Percentiles rank a stretch among this genome's conserved stretches.
These are phyloP conservation scores for Fulmarus glacialis DNA, from an alignment of 2,113 vertebrate genomes.

Conservation along the genomic window DNA sequence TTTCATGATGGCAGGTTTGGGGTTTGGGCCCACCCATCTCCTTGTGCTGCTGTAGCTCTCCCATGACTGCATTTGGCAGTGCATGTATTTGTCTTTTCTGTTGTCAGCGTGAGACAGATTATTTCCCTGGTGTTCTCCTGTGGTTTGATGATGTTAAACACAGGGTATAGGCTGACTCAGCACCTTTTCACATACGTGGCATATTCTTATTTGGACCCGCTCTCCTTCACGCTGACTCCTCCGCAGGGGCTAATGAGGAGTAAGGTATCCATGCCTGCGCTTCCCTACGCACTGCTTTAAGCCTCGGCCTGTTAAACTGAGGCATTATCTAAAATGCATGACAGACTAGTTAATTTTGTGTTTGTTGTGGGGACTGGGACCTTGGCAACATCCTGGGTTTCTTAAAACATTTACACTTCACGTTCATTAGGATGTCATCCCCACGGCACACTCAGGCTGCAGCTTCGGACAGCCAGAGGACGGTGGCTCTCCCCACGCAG, in stretches of 20 bases:
- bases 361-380: not conserved
- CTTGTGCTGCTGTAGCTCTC: not conserved
- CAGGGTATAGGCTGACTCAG: not conserved
- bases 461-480: not conserved
- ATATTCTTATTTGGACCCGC: not conserved
- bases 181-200: not conserved
- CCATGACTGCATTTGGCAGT: not conserved
- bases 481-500: not conserved
- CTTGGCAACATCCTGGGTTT: not conserved
- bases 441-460: accelerated
- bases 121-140: not conserved
- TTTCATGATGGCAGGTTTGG: not conserved
- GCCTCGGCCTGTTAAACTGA: not conserved
- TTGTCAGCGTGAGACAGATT: not conserved
- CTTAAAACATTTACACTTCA: not conserved
- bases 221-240: not conserved
- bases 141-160: not conserved
- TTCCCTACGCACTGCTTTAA: not conserved
- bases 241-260: not conserved
- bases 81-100: not conserved
- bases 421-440: not conserved
- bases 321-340: not conserved
- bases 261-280: accelerated
- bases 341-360: not conserved
- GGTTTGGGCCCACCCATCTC: not conserved